Percentiles rank a stretch among this genome's conserved stretches.
Evolutionary conservation across 2,888 invertebrate species (phyloP).

Genomic region (Synanthedon myopaeformis): DNA sequence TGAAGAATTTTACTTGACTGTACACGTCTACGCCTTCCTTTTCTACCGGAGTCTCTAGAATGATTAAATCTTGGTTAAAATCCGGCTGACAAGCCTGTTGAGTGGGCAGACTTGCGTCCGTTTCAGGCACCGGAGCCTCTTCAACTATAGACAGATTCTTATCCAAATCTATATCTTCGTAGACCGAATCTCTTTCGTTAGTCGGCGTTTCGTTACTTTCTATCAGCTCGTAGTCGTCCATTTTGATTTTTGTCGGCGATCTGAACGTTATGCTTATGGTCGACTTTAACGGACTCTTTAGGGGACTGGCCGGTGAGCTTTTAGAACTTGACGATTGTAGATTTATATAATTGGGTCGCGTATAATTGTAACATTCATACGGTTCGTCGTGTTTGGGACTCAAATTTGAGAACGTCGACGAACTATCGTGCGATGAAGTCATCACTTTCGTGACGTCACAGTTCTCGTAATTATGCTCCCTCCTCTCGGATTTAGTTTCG

Average conservation of each 20-base stretch:
- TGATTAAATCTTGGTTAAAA: slow-evolving; percentile 44
- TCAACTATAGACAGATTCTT: slow-evolving; percentile 64
- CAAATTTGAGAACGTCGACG: slow-evolving; percentile 51
- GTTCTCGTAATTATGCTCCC: slow-evolving; percentile 17
- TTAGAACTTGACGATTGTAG: slow-evolving; percentile 56
- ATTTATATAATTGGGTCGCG: slow-evolving; percentile 59
- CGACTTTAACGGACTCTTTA: slow-evolving; percentile 73
- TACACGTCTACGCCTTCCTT: slow-evolving; percentile 70
- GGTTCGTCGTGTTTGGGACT: slow-evolving; percentile 40
- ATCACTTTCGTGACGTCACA: slow-evolving; percentile 39
- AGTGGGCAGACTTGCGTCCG: slow-evolving; percentile 67
- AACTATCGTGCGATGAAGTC: slow-evolving; percentile 63
- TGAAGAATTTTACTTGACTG: slow-evolving; percentile 81
- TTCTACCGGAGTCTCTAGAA: slow-evolving; percentile 65
- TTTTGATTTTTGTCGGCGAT: slow-evolving; percentile 68
- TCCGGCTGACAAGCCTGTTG: slow-evolving; percentile 70
- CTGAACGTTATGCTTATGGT: slow-evolving; percentile 80
- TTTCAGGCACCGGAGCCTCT: slow-evolving; percentile 66
- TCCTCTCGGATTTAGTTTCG: slow-evolving; percentile 29
- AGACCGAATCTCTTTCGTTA: slow-evolving; percentile 64
- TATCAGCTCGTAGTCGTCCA: slow-evolving; percentile 59
- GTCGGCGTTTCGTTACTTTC: slow-evolving; percentile 41
- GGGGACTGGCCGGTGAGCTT: slow-evolving; percentile 50
- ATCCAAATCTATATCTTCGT: slow-evolving; percentile 70
- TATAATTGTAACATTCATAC: slow-evolving; percentile 52